Evolutionary conservation across 2,888 invertebrate genomes (phyloP), one percentile per base, ranked within the genome.

Genomic region (Napeogenes inachia): DNA sequence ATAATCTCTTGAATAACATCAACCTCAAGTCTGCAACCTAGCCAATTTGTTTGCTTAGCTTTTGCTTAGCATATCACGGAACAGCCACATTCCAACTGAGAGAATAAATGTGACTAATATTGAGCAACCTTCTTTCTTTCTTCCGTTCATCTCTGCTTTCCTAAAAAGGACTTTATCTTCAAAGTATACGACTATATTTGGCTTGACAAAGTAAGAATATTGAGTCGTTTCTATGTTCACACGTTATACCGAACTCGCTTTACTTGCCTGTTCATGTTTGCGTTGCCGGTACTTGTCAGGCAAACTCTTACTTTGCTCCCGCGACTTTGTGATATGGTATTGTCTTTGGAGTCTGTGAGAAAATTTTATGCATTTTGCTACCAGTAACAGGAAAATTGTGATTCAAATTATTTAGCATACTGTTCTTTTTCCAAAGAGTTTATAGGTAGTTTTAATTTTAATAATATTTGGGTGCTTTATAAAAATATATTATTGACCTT

Each of bases 31-130:
- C 60, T 64, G 68, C 68, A 67, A 67, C 64, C 64, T 63, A 67
- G 59, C 79, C 84, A 88, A 87, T 87, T 87, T 85, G 86, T 88
- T 87, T 86, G 79, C 83, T 81, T 80, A 81, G 80, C 84, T 83
- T 84, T 85, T 85, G 85, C 84, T 85, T 85, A 85, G 82, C 87
- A 85, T 85, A 89, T 87, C 82, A 81, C 79, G 76, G 80, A 79
- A 83, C 79, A 80, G 81, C 80, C 82, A 76, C 84, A 86, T 87
- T 84, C 83, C 81, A 73, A 79, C 81, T 78, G 68, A 70, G 73
- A 76, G 77, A 79, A 81, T 82, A 82, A 84, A 84, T 80, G 81
- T 82, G 81, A 82, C 77, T 60, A 66, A 67, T 62, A 64, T 62
- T 65, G 67, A 64, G 62, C 81, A 82, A 80, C 77, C 75, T 73